These are phyloP conservation scores for Buceros bicornis DNA, from an alignment of 2,797 vertebrate genomes.

Conservation along the genomic window DNA sequence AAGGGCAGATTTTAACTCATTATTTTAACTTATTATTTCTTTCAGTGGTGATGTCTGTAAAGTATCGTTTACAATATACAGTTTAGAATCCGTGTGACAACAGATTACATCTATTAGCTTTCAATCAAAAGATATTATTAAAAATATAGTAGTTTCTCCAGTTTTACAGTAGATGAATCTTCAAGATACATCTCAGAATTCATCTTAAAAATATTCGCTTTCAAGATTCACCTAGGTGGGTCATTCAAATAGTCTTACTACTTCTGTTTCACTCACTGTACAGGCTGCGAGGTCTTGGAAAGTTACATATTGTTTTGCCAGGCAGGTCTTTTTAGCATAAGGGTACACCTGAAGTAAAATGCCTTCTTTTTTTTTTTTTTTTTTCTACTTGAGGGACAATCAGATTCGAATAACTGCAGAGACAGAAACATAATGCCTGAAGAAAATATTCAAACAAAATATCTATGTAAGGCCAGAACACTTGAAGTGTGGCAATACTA, in stretches of 20 bases:
- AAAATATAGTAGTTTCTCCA: background rate
- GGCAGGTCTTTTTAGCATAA: background rate
- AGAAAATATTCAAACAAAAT: background rate
- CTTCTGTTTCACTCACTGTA: background rate
- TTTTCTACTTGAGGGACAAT: background rate
- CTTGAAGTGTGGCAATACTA: background rate
- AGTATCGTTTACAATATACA: background rate
- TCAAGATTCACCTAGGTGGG: background rate
- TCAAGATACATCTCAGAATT: background rate
- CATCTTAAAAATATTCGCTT: background rate
- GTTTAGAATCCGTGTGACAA: background rate
- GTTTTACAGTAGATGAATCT: background rate
- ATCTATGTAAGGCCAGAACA: background rate
- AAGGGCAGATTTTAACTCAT: conserved; percentile 21
- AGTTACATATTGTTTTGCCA: background rate
- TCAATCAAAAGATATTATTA: background rate
- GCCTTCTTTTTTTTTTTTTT: no score
- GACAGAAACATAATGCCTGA: background rate
- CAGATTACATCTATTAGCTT: background rate
- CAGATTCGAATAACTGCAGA: background rate
- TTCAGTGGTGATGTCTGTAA: background rate
- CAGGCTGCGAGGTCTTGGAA: background rate
- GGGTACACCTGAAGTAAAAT: background rate
- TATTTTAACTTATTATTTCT: background rate
- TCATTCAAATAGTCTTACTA: background rate